phyloP scores from a whole-genome alignment of 1,140 invertebrate genomes.

The Archivesica marissinica region DNA sequence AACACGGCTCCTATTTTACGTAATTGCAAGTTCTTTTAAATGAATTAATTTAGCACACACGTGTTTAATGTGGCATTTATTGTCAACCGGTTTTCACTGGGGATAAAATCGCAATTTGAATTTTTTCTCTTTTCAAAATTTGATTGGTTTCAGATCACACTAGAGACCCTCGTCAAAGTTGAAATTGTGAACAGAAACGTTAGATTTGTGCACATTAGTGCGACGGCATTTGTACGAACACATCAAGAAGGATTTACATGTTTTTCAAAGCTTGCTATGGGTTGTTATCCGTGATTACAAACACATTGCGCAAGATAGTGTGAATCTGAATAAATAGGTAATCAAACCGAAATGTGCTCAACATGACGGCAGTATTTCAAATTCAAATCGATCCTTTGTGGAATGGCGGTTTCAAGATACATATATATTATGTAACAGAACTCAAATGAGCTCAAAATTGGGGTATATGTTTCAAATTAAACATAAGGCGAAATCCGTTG shows the following conservation, averaged over 20 bases:
- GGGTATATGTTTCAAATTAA: no score
- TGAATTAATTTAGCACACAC: conserved; percentile 53
- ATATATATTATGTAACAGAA: conserved; percentile 8
- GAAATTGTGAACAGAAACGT: neutral
- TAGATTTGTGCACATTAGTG: neutral
- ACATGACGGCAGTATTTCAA: neutral
- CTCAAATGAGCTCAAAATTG: no score
- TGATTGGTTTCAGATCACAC: conserved; percentile 43
- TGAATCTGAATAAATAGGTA: neutral
- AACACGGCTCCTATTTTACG: conserved; percentile 37
- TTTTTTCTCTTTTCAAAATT: conserved; percentile 38
- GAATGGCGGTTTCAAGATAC: neutral
- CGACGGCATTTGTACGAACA: neutral
- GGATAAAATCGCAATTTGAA: conserved; percentile 47
- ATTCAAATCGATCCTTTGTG: conserved; percentile 1
- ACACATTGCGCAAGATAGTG: no score
- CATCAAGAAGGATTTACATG: no score
- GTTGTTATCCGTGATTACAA: no score
- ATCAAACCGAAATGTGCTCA: neutral
- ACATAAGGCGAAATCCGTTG: no score
- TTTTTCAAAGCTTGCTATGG: no score
- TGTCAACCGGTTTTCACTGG: conserved; percentile 30
- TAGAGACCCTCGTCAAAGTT: conserved; percentile 1
- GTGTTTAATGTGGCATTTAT: conserved; percentile 56
- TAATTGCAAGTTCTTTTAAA: conserved; percentile 43